A percentile compares a stretch with the other conserved stretches of the same genome.
phyloP scores from a whole-genome alignment of 2,113 vertebrate genomes.

The Neomonachus schauinslandi region DNA sequence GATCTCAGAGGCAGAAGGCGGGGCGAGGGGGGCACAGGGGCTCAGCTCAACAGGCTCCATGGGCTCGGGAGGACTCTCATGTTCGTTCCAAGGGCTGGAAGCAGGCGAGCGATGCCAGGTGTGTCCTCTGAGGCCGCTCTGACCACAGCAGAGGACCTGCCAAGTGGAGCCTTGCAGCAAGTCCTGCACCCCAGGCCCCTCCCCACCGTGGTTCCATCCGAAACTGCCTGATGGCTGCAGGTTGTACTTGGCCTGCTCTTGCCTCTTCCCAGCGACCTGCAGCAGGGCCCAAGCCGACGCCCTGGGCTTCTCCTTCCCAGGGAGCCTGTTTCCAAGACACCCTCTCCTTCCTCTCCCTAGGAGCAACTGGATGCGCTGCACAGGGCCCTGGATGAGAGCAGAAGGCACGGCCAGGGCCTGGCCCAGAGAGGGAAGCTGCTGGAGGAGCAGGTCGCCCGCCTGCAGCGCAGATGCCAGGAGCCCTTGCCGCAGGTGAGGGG shows the following conservation, averaged over 20 bases:
- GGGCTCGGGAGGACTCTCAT: rapidly evolving
- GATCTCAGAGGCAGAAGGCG: not conserved
- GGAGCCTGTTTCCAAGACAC: not conserved
- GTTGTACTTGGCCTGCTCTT: rapidly evolving
- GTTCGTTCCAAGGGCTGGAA: not conserved
- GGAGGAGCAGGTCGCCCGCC: slow-evolving; percentile 82
- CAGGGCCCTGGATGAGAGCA: slow-evolving; percentile 85
- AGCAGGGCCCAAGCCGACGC: rapidly evolving
- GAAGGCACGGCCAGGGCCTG: slow-evolving; percentile 84
- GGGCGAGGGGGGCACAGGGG: not conserved
- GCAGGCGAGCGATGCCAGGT: rapidly evolving
- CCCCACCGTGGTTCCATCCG: too few species aligned
- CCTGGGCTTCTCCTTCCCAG: not conserved
- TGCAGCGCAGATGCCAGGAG: slow-evolving; percentile 75
- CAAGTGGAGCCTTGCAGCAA: rapidly evolving
- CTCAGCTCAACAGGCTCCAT: rapidly evolving
- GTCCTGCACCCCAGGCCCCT: not conserved
- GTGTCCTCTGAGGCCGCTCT: not conserved
- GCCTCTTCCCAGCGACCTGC: not conserved
- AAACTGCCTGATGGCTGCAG: rapidly evolving
- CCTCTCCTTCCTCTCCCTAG: slow-evolving; percentile 70
- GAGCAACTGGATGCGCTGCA: slow-evolving; percentile 85
- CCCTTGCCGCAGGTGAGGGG: slow-evolving; percentile 85
- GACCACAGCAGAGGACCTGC: not conserved
- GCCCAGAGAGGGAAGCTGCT: slow-evolving; percentile 80